Evolutionary conservation across 1,140 invertebrate species (phyloP), one percentile per base, ranked within the genome.

Genomic region (Drosophila malerkotliana): DNA sequence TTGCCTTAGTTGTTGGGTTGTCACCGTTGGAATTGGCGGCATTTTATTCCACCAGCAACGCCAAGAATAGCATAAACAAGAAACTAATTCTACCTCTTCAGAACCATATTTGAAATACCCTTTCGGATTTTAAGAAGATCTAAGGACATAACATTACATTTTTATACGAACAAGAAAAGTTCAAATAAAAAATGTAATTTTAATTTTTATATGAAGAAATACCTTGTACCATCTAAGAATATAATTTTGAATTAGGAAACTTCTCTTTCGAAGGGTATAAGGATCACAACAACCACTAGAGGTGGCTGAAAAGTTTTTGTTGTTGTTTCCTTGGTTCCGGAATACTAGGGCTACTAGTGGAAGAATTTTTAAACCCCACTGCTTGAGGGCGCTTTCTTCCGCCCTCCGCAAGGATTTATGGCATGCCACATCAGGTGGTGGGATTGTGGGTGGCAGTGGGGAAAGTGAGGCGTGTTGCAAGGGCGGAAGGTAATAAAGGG

Each of bases 241-340:
- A 37, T 12, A 4, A 1, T 4, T 37, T 34, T 0, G 2, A 34
- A 37, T 3, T 3, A 32, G 32, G 4, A 14, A n/a, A 7, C 28
- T 28, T n/a, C 8, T 1, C 4, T 14, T 18, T 9, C 0, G 10
- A 52, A 67, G 63, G 26, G 60, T 53, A 45, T 64, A 8, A 44
- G 24, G 15, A 45, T 53, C 34, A 57, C 49, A 77, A 69, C 58
- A 71, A 32, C 45, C 56, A 62, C 53, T 67, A 79, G 59, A 69
- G 49, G 39, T 37, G 53, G 34, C 52, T 52, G 53, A 59, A 68
- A 53, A 37, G 49, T 67, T 60, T 47, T 76, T 88, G 78, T 79
- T 78, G 71, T 75, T 87, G 83, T 88, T 83, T 87, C 82, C 82
- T 87, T 87, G 82, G 83, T 83, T 79, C 69, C 82, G 82, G 62